These are phyloP conservation scores for Zaprionus taronus DNA, from an alignment of 1,140 invertebrate genomes.

Conservation along the genomic window DNA sequence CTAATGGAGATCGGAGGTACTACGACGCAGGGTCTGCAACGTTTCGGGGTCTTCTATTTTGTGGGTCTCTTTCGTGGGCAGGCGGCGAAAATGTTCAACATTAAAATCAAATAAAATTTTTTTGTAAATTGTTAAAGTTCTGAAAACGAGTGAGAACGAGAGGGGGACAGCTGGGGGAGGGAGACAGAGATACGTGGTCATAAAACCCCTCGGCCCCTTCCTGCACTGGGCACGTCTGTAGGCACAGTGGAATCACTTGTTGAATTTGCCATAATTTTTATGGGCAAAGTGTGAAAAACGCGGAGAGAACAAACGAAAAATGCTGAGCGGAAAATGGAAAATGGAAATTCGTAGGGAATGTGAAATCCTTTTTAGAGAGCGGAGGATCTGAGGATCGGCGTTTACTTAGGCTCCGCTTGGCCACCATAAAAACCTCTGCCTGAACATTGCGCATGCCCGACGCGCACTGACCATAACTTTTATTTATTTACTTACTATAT, in stretches of 20 bases:
- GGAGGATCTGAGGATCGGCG: conserved; percentile 33
- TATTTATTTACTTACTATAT: conserved; percentile 48
- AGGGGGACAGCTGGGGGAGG: background rate
- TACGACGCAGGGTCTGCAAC: background rate
- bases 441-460: conserved; percentile 48
- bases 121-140: conserved; percentile 69
- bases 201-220: conserved; percentile 49
- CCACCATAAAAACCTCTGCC: conserved; percentile 39
- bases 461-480: conserved; percentile 29
- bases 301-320: conserved; percentile 58
- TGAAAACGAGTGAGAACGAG: conserved; percentile 38
- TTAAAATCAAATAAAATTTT: conserved; percentile 77
- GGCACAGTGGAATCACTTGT: conserved; percentile 47
- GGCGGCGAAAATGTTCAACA: conserved; percentile 72
- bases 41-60: background rate
- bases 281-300: conserved; percentile 72
- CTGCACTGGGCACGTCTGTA: conserved; percentile 47
- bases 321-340: background rate
- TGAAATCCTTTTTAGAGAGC: conserved; percentile 27
- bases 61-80: background rate
- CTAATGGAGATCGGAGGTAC: conserved; percentile 15
- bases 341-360: conserved; percentile 9
- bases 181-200: conserved; percentile 11
- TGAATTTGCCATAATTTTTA: conserved; percentile 67
- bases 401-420: conserved; percentile 38